Base-by-base conservation (phyloP, 2,113 vertebrate species). In the Pleuronectes platessa region DNA sequence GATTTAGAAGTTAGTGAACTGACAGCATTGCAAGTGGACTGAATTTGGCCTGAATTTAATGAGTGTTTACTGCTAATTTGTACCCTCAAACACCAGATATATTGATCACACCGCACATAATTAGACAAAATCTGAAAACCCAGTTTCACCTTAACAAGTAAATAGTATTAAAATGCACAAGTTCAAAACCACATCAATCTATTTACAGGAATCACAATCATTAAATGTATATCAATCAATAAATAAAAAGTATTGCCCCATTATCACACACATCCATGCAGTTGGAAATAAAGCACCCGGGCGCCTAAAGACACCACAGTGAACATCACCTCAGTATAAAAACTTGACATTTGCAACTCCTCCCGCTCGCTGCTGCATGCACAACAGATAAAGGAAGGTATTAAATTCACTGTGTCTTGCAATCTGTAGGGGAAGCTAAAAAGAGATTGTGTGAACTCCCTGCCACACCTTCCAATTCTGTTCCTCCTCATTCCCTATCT, bases 321-420 rank as follows among this genome's bases (percentile, higher is more conserved):
- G 42, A 89, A 83, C 56, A 55, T 55, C 60, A 71, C 72, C 79
- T 51, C 47, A 71, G 61, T 54, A 78, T 68, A 82, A 78, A 83
- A 59, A 72, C 71, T 76, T 77, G 78, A 78, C 74, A 84, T 88
- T 68, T 82, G 55, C 84, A 79, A 68, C 71, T 86, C 81, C 77
- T 82, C 81, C 69, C 54, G 75, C 68, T 79, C 67, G 78, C 27
- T 76, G 49, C 77, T 61, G 60, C 54, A 67, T 74, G 71, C 72
- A 67, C 63, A 78, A 68, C 81, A 88, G 69, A 85, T 86, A 83
- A 85, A 87, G 79, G 83, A 68, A 85, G 37, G 74, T 64, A 80
- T 87, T 84, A 74, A 67, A 83, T 74, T 74, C 79, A 83, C 45
- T 73, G 86, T 84, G 86, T 86, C 84, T 87, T 79, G 76, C 81